phyloP scores from a whole-genome alignment of 2,113 vertebrate species.

The Triplophysa dalaica region DNA sequence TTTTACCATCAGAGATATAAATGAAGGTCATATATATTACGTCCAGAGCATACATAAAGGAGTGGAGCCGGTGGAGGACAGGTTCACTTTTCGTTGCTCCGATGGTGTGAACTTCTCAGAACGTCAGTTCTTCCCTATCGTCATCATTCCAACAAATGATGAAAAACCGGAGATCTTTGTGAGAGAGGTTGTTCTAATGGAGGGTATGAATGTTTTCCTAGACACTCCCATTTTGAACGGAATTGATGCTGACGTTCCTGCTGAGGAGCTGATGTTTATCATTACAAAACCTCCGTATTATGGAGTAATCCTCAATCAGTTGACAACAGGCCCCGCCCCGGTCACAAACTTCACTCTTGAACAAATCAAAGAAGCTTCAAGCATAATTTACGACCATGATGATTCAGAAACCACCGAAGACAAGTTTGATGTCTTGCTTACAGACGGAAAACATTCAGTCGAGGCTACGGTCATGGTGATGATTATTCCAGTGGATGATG shows the following conservation, averaged over 20 bases:
- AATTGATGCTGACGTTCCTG: slow-evolving; percentile 83
- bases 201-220: slow-evolving; percentile 90
- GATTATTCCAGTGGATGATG: slow-evolving; percentile 88
- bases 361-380: slow-evolving; percentile 87
- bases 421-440: slow-evolving; percentile 84
- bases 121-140: slow-evolving; percentile 82
- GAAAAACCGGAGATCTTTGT: slow-evolving; percentile 88
- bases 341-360: slow-evolving; percentile 86
- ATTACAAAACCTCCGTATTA: slow-evolving; percentile 82
- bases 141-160: slow-evolving; percentile 86
- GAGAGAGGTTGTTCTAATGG: slow-evolving; percentile 90
- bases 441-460: slow-evolving; percentile 82
- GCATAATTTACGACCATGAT: slow-evolving; percentile 92
- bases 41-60: slow-evolving; percentile 91
- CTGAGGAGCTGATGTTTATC: slow-evolving; percentile 79
- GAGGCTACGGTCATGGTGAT: slow-evolving; percentile 78
- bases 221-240: slow-evolving; percentile 86
- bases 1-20: slow-evolving; percentile 86
- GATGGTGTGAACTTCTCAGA: slow-evolving; percentile 92
- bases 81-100: slow-evolving; percentile 89
- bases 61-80: slow-evolving; percentile 88
- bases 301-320: slow-evolving; percentile 85
- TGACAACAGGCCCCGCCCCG: slow-evolving; percentile 80
- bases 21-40: slow-evolving; percentile 83
- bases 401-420: slow-evolving; percentile 91